A percentile compares a stretch with the other conserved stretches of the same genome.
Evolutionary conservation across 2,888 invertebrate genomes (phyloP).

Genomic region (Brachyptera putata): DNA sequence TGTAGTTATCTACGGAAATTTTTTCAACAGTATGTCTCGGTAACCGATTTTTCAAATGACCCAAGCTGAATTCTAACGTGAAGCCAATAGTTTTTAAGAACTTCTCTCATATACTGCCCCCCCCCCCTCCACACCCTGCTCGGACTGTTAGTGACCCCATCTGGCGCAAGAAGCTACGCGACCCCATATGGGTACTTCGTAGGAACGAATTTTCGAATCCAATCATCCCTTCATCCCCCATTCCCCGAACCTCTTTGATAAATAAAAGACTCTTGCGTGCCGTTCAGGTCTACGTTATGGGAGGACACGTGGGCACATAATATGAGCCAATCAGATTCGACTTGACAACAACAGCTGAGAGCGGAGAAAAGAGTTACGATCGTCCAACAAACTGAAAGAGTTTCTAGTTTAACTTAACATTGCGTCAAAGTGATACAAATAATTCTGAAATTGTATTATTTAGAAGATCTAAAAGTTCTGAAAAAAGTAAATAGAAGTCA

Average conservation of each 20-base stretch:
- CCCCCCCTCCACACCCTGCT: neutral
- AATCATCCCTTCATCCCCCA: slow-evolving; percentile 1
- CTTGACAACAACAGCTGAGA: too few relatives aligned
- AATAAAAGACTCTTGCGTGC: neutral
- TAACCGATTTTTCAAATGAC: slow-evolving; percentile 6
- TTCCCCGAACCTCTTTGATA: neutral
- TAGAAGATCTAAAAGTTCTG: too few relatives aligned
- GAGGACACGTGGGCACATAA: too few relatives aligned
- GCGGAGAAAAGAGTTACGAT: too few relatives aligned
- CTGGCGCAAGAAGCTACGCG: neutral
- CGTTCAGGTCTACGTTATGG: too few relatives aligned
- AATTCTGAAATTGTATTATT: too few relatives aligned
- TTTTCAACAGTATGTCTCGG: neutral
- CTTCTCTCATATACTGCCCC: neutral
- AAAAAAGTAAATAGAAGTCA: too few relatives aligned
- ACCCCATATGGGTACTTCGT: slow-evolving; percentile 10
- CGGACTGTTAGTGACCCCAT: slow-evolving; percentile 11
- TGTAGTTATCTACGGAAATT: neutral
- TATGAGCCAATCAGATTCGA: too few relatives aligned
- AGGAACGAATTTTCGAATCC: slow-evolving; percentile 11
- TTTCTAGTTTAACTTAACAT: too few relatives aligned
- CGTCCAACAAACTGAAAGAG: too few relatives aligned
- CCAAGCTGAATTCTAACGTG: too few relatives aligned
- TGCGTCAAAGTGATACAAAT: too few relatives aligned
- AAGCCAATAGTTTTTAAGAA: neutral